These are phyloP conservation scores for Girardia tigrina DNA, from an alignment of 2,888 invertebrate genomes.

Conservation along the genomic window DNA sequence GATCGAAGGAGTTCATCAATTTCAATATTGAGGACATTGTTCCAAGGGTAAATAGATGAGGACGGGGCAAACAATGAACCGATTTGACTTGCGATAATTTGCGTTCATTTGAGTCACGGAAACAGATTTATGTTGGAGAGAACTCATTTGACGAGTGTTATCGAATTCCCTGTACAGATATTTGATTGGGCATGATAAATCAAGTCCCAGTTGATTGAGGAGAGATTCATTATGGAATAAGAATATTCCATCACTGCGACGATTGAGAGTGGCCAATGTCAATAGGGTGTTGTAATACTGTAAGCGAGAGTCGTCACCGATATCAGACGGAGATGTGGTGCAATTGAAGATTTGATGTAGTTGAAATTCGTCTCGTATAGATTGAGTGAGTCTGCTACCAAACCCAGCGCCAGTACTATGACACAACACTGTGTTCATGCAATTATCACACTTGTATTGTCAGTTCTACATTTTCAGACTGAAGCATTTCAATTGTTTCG, in stretches of 20 bases:
- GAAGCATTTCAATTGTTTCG: no score
- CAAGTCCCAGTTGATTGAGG: slow-evolving; percentile 28
- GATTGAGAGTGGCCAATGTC: slow-evolving; percentile 28
- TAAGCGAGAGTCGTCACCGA: slow-evolving; percentile 46
- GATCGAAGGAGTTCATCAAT: slow-evolving; percentile 45
- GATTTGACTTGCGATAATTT: slow-evolving; percentile 42
- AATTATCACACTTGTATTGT: slow-evolving; percentile 43
- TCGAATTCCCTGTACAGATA: neutral
- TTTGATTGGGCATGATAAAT: neutral
- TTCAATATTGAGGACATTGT: slow-evolving; percentile 42
- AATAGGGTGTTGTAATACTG: slow-evolving; percentile 47
- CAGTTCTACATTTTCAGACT: no score
- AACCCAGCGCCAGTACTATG: slow-evolving; percentile 50
- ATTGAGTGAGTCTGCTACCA: slow-evolving; percentile 44
- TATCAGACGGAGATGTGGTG: slow-evolving; percentile 43
- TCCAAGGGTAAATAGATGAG: slow-evolving; percentile 24
- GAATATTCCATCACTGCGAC: slow-evolving; percentile 41
- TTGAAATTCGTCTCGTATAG: slow-evolving; percentile 43
- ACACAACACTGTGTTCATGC: slow-evolving; percentile 42
- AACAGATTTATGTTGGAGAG: neutral
- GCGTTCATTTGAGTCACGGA: slow-evolving; percentile 40
- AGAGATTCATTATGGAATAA: slow-evolving; percentile 45
- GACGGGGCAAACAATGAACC: slow-evolving; percentile 40
- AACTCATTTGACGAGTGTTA: neutral
- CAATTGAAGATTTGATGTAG: slow-evolving; percentile 43